Percentiles rank a stretch among this genome's conserved stretches.
phyloP scores from a whole-genome alignment of 2,113 vertebrate genomes.

The Calypte anna region DNA sequence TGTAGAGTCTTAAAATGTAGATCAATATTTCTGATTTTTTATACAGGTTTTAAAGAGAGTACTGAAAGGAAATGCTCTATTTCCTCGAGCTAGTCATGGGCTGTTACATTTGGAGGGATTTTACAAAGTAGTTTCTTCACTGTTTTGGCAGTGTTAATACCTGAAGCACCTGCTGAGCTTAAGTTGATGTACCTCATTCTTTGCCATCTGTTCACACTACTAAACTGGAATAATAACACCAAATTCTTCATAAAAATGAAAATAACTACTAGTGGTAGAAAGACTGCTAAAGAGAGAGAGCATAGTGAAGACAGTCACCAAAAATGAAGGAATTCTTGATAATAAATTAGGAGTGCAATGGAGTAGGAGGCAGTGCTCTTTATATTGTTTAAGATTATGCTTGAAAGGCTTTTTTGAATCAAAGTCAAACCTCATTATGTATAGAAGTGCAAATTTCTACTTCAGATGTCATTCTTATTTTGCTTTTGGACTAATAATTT shows the following conservation, averaged over 20 bases:
- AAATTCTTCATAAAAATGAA: not conserved
- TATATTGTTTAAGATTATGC: not conserved
- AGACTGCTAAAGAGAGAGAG: not conserved
- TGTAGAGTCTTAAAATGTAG: not conserved
- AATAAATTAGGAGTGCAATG: not conserved
- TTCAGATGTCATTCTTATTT: not conserved
- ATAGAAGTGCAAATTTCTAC: not conserved
- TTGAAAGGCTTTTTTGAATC: not conserved
- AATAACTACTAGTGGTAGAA: not conserved
- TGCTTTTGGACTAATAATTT: not conserved
- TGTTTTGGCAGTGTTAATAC: not conserved
- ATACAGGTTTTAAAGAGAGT: not conserved
- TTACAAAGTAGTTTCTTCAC: not conserved
- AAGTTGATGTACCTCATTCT: not conserved
- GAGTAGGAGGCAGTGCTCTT: not conserved
- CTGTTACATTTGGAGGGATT: not conserved
- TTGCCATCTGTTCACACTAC: not conserved
- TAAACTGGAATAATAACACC: not conserved
- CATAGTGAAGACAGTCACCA: not conserved
- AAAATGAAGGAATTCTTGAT: not conserved
- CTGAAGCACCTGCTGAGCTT: not conserved
- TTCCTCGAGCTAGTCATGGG: not conserved
- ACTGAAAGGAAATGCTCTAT: not conserved
- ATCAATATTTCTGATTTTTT: conserved; percentile 35
- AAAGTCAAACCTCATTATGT: not conserved